Conservation (phyloP, 2,888 invertebrate species). For the Serrognathus titanus region DNA sequence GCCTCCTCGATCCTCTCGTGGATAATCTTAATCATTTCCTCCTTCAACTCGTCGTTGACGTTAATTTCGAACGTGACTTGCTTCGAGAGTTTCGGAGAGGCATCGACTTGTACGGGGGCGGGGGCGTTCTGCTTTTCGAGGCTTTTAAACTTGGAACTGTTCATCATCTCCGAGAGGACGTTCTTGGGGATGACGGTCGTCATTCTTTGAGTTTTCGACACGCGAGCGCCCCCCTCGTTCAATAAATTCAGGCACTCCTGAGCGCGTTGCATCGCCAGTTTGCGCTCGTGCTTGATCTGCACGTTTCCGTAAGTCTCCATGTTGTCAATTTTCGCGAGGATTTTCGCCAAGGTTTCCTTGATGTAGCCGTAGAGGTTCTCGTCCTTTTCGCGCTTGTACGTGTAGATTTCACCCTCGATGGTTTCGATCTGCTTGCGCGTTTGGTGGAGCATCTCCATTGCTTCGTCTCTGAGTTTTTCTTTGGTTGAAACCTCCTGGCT, state of each 20-base stretch:
- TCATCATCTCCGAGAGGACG: too few relatives aligned
- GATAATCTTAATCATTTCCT: slow-evolving; percentile 11
- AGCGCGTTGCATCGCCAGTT: slow-evolving; percentile 14
- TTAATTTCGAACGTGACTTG: slow-evolving; percentile 17
- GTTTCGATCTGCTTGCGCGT: slow-evolving; percentile 16
- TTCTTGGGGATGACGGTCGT: too few relatives aligned
- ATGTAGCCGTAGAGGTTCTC: slow-evolving; percentile 11
- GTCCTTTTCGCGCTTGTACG: slow-evolving; percentile 10
- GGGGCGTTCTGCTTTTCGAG: slow-evolving; percentile 2
- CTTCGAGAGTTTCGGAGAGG: background rate
- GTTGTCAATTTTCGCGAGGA: slow-evolving; percentile 13
- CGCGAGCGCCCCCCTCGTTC: background rate
- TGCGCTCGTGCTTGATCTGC: slow-evolving; percentile 15
- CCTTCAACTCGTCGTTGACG: slow-evolving; percentile 14
- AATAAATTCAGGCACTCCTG: slow-evolving; percentile 16
- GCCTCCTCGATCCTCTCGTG: slow-evolving; percentile 18
- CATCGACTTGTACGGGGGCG: background rate
- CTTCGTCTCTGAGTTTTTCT: slow-evolving; percentile 5
- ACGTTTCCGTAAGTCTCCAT: slow-evolving; percentile 15
- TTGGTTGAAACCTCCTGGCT: background rate
- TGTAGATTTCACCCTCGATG: slow-evolving; percentile 12
- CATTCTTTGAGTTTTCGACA: too few relatives aligned
- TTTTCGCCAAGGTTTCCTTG: slow-evolving; percentile 7
- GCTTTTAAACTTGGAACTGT: too few relatives aligned
- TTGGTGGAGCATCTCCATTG: slow-evolving; percentile 9